Percentiles rank a stretch among this genome's conserved stretches.
Evolutionary conservation across 2,113 vertebrate species (phyloP).

Genomic region (Danionella cerebrum): DNA sequence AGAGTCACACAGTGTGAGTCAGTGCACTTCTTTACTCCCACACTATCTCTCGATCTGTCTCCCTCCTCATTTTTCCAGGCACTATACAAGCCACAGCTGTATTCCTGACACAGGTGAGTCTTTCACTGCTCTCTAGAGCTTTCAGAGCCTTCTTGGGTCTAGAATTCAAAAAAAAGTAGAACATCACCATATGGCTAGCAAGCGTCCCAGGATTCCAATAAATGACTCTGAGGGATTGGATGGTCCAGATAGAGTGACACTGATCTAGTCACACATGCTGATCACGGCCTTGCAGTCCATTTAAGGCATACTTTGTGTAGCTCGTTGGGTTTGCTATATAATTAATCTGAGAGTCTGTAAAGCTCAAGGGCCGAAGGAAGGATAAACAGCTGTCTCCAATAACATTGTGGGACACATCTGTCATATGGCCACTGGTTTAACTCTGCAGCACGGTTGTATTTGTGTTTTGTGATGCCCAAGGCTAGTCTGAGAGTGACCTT

Average conservation of each 20-base stretch:
- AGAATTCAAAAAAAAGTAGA: not conserved
- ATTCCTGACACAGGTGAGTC: constrained; percentile 9
- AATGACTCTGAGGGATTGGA: not conserved
- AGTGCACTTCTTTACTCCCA: constrained; percentile 28
- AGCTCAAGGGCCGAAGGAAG: not conserved
- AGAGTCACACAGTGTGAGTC: constrained; percentile 32
- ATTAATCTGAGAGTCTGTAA: not conserved
- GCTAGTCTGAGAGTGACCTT: not conserved
- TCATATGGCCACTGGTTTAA: not conserved
- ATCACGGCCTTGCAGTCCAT: not conserved
- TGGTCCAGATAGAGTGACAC: not conserved
- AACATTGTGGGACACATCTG: constrained; percentile 1
- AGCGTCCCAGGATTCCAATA: not conserved
- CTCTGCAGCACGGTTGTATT: not conserved
- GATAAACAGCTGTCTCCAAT: not conserved
- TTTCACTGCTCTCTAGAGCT: not conserved
- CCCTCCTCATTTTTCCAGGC: constrained; percentile 1
- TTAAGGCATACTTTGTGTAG: not conserved
- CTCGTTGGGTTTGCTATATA: not conserved
- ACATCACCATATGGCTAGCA: not conserved
- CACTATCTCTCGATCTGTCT: constrained; percentile 34
- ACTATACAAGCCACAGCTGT: constrained; percentile 1
- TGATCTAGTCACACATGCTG: not conserved
- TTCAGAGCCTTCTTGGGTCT: not conserved
- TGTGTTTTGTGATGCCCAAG: not conserved